Evolutionary conservation across 1,140 invertebrate species (phyloP).

Genomic region (Asobara japonica): DNA sequence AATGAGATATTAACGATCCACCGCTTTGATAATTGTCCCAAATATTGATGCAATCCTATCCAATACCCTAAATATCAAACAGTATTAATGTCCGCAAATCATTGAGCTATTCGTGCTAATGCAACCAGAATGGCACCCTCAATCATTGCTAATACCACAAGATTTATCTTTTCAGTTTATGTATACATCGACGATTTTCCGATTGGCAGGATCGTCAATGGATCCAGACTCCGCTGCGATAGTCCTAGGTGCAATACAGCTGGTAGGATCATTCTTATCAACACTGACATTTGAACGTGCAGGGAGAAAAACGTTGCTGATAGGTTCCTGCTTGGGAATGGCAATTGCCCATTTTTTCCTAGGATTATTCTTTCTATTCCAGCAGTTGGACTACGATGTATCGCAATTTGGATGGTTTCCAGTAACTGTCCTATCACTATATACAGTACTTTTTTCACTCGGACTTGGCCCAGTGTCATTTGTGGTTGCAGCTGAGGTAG

Average conservation of each 20-base stretch:
- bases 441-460: conserved; percentile 67
- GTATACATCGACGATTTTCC: conserved; percentile 71
- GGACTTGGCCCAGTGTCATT: conserved; percentile 69
- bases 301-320: conserved; percentile 69
- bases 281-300: conserved; percentile 69
- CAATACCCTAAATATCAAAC: no score
- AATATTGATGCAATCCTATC: no score
- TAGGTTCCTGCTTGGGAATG: conserved; percentile 66
- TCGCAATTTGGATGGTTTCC: conserved; percentile 65
- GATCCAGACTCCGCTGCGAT: conserved; percentile 66
- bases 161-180: conserved; percentile 49
- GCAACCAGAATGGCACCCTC: no score
- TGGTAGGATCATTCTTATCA: conserved; percentile 64
- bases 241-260: conserved; percentile 63
- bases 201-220: conserved; percentile 60
- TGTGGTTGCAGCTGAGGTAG: conserved; percentile 73
- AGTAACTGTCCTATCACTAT: conserved; percentile 66
- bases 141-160: neutral
- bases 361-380: conserved; percentile 62
- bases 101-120: no score
- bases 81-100: no score
- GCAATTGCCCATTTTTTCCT: conserved; percentile 57
- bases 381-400: conserved; percentile 48
- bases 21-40: no score
- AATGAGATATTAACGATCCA: no score